phyloP scores from a whole-genome alignment of 2,797 vertebrate genomes.

The Sebastes paucispinis region DNA sequence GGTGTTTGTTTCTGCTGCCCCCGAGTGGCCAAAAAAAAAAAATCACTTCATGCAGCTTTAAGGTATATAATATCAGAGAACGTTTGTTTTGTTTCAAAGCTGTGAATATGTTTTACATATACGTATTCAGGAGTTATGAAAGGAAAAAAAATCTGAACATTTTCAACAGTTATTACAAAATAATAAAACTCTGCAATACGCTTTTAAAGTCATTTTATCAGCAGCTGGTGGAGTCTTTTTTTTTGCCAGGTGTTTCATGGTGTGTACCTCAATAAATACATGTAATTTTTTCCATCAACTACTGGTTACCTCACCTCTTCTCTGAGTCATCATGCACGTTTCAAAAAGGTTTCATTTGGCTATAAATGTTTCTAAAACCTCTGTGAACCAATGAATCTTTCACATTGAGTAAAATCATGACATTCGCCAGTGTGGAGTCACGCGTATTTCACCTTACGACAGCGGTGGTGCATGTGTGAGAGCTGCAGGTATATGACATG shows the following conservation, averaged over 20 bases:
- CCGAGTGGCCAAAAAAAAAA: neutral
- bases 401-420: slow-evolving; percentile 5
- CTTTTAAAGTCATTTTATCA: neutral
- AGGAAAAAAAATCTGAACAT: neutral
- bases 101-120: neutral
- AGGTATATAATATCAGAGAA: neutral
- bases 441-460: neutral
- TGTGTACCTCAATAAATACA: slow-evolving; percentile 13
- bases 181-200: neutral
- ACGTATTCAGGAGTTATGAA: neutral
- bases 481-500: slow-evolving; percentile 64
- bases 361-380: slow-evolving; percentile 34
- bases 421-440: neutral
- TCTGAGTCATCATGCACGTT: slow-evolving; percentile 33
- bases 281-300: slow-evolving; percentile 27
- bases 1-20: neutral
- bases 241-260: slow-evolving; percentile 8
- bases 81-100: neutral
- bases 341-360: slow-evolving; percentile 11
- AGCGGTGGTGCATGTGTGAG: neutral
- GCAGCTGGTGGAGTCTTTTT: neutral
- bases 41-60: neutral
- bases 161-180: neutral
- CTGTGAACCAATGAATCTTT: slow-evolving; percentile 34
- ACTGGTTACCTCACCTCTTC: slow-evolving; percentile 12